Evolutionary conservation across 2,888 invertebrate genomes (phyloP).

Genomic region (Acholoe squamosa): DNA sequence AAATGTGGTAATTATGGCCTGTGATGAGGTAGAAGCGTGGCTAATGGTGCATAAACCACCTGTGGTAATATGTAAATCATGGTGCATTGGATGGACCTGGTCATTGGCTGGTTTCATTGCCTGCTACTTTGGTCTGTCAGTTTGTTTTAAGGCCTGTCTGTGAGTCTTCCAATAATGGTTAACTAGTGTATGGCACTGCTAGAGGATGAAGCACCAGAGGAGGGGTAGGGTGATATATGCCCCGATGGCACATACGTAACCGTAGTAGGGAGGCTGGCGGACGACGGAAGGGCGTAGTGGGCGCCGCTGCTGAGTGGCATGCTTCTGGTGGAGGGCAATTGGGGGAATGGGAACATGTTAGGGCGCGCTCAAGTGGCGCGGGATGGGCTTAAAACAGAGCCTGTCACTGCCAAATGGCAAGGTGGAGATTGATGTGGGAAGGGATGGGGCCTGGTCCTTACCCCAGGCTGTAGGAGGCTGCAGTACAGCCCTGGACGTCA

Average conservation of each 20-base stretch:
- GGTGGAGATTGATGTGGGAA: neutral
- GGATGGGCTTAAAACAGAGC: conserved; percentile 10
- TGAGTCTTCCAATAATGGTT: neutral
- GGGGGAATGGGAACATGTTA: conserved; percentile 11
- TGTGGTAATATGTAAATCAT: neutral
- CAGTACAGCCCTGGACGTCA: too few relatives aligned
- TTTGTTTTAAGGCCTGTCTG: neutral
- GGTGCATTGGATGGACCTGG: neutral
- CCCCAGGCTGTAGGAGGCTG: neutral
- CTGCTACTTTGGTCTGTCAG: neutral
- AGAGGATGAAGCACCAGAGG: neutral
- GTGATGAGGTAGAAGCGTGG: neutral
- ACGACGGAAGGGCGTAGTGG: neutral
- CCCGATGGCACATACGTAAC: neutral
- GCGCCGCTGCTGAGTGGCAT: neutral
- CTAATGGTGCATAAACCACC: neutral
- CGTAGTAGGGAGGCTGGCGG: neutral
- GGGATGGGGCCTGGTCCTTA: neutral
- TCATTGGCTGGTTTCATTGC: neutral
- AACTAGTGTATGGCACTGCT: neutral
- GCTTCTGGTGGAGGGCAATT: neutral
- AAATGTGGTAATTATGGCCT: neutral
- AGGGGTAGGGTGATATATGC: neutral
- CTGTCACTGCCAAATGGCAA: conserved; percentile 14
- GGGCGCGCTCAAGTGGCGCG: neutral